Evolutionary conservation across 2,797 vertebrate genomes (phyloP).

Genomic region (Gadopsis bispinosus): DNA sequence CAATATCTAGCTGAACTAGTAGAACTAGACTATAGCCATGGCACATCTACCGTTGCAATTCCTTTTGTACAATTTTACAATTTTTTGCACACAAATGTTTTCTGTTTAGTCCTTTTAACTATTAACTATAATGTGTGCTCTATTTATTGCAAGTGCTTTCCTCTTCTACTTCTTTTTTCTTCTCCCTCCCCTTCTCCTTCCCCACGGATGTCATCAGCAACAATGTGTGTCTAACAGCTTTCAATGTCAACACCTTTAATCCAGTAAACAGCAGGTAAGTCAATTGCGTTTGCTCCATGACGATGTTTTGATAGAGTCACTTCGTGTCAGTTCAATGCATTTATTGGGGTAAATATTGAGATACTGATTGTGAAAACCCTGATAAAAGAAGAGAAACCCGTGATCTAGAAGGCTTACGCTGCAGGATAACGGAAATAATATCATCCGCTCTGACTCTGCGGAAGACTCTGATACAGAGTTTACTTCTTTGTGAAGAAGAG

Average conservation of each 20-base stretch:
- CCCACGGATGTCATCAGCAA: background rate
- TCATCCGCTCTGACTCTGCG: background rate
- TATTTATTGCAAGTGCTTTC: background rate
- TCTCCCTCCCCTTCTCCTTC: background rate
- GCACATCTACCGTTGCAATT: background rate
- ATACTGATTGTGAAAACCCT: slow-evolving; percentile 6
- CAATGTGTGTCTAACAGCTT: background rate
- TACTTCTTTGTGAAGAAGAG: slow-evolving; percentile 17
- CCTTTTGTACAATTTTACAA: background rate
- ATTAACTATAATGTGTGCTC: background rate
- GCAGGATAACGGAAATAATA: background rate
- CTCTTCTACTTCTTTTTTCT: background rate
- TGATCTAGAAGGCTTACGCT: background rate
- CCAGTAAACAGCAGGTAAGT: background rate
- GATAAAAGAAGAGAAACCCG: background rate
- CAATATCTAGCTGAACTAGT: background rate
- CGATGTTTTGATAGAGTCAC: background rate
- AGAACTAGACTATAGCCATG: background rate
- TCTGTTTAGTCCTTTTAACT: background rate
- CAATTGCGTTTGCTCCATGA: background rate
- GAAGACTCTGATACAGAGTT: background rate
- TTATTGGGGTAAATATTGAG: slow-evolving; percentile 4
- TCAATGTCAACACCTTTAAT: slow-evolving; percentile 2
- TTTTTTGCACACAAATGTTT: background rate
- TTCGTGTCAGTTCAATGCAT: background rate